Percentiles rank a stretch among this genome's conserved stretches.
Conservation (phyloP, 2,888 invertebrate species). For the Sisyra terminalis region DNA sequence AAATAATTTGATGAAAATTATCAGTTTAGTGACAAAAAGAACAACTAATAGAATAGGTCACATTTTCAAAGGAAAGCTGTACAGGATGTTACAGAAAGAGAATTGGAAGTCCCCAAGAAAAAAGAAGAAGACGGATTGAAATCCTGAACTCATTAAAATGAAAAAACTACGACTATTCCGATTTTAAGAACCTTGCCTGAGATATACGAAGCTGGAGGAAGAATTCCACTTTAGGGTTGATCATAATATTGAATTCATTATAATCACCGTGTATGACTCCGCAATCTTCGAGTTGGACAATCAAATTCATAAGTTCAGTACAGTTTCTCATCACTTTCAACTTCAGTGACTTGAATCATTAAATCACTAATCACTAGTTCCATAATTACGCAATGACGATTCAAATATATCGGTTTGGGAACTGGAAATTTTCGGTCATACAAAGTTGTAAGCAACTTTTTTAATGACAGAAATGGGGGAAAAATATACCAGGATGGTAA, state of each 20-base stretch:
- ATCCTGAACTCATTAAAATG: no score
- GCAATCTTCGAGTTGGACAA: conserved; percentile 77
- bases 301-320: conserved; percentile 87
- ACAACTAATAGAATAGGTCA: no score
- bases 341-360: conserved; percentile 45
- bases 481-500: conserved; percentile 92
- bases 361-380: conserved; percentile 72
- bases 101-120: no score
- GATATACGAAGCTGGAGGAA: no score
- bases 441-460: conserved; percentile 89
- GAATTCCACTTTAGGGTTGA: conserved; percentile 60
- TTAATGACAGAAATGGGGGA: conserved; percentile 92
- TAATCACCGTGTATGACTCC: conserved; percentile 99
- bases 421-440: conserved; percentile 85
- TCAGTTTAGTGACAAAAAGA: no score
- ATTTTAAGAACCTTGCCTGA: no score
- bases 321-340: conserved; percentile 53
- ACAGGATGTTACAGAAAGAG: no score
- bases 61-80: no score
- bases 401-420: conserved; percentile 86
- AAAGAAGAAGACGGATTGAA: no score
- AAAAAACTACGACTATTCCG: no score
- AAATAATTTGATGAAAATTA: no score
- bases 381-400: conserved; percentile 94
- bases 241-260: conserved; percentile 97